Evolutionary conservation across 2,888 invertebrate species (phyloP).

Genomic region (Tinea trinotella): DNA sequence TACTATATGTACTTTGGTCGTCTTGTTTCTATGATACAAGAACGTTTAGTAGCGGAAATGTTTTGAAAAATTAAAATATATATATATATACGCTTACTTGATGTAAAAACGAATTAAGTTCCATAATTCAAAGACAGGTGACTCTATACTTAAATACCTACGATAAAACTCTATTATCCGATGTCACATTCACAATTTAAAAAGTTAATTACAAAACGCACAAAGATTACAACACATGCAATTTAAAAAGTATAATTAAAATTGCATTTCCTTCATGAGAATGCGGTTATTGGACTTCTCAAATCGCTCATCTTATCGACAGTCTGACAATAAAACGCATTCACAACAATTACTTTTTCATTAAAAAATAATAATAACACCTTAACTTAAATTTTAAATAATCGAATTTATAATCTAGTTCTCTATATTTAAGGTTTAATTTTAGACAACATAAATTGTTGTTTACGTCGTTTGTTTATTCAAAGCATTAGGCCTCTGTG

Average conservation of each 20-base stretch:
- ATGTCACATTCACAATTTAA: too few species aligned
- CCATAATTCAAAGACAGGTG: too few species aligned
- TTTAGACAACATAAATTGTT: not conserved
- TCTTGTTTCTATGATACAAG: too few species aligned
- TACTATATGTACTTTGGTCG: too few species aligned
- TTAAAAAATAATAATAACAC: not conserved
- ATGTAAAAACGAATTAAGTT: too few species aligned
- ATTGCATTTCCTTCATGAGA: not conserved
- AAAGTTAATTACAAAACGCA: not conserved
- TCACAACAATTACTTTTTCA: conserved; percentile 19
- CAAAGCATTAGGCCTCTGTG: conserved; percentile 23
- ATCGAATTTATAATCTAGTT: not conserved
- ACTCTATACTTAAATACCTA: too few species aligned
- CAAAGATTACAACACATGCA: not conserved
- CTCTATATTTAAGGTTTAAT: not conserved
- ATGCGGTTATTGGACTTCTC: conserved; percentile 19
- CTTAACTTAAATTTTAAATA: not conserved
- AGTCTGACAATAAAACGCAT: conserved; percentile 21
- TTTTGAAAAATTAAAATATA: too few species aligned
- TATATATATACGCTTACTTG: too few species aligned
- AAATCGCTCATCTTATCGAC: conserved; percentile 21
- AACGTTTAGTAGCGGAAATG: too few species aligned
- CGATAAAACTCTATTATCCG: too few species aligned
- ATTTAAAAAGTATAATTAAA: conserved; percentile 14
- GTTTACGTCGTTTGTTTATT: conserved; percentile 15